Evolutionary conservation across 2,888 invertebrate species (phyloP), one percentile per base, ranked within the genome.

Genomic region (Helleia helle): DNA sequence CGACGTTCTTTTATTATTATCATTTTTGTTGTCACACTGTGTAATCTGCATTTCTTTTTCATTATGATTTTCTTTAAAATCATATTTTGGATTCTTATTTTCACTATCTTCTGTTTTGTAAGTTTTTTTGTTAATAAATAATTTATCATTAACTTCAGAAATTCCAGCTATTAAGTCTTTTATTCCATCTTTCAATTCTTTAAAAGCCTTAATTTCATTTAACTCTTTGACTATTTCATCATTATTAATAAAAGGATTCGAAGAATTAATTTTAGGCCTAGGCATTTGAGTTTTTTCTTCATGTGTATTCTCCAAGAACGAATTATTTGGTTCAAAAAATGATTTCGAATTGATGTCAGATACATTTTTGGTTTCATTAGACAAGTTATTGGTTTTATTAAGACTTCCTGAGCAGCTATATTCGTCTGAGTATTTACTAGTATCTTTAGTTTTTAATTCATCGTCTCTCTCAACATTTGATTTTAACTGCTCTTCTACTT

Each of bases 121-220:
- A 13, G 30, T 12, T 13, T 46, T 47, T 50, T 72, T 79, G 38
- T 70, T 59, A 43, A 71, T 56, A 51, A 77, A 83, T 31, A 85
- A 50, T 54, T 83, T 85, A 46, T 83, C 81, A 43, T 81, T 84
- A 0, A 86, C 85, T 55, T 84, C 77, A 18, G 84, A 70, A 56
- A 86, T 86, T 26, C 85, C 86, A 48, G 85, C 84, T 42, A 86
- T 76, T 47, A 86, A 65, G 55, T 86, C 84, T 18, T 83, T 81
- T 50, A 86, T 86, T 3, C 86, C 86, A 42, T 84, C 79, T 62
- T 85, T 83, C 11, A 86, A 57, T 61, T 86, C 86, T 58, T 77
- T 79, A 15, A 86, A 86, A 25, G 84, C 83, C 49, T 79, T 79
- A 14, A 81, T 80, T 62, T 76, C 83, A 49, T 74, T 74, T 2